A percentile compares a stretch with the other conserved stretches of the same genome.
Conservation (phyloP, 2,797 vertebrate genomes). For the Centropyge bicolor region DNA sequence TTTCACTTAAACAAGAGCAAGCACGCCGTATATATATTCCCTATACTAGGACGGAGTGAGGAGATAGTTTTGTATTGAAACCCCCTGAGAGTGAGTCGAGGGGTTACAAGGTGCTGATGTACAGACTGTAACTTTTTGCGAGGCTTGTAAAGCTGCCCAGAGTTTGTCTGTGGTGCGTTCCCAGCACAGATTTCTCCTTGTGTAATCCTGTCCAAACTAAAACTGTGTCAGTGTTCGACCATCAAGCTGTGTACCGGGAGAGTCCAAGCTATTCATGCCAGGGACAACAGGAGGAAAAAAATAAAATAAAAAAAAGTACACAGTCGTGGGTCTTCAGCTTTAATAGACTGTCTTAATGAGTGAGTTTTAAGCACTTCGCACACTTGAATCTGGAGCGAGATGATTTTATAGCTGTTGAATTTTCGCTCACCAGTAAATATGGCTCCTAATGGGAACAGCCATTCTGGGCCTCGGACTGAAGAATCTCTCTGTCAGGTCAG, state of each 20-base stretch:
- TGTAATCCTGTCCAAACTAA: constrained; percentile 10
- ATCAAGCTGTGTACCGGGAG: constrained; percentile 1
- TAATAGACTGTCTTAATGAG: constrained; percentile 2
- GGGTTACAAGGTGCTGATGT: not conserved
- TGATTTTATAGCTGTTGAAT: constrained; percentile 4
- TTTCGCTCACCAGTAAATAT: constrained; percentile 1
- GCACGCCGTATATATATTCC: not conserved
- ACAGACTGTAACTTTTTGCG: constrained; percentile 20
- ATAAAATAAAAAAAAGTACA: not conserved
- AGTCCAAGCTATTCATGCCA: constrained; percentile 1
- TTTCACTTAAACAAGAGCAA: not conserved
- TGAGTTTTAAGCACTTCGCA: not conserved
- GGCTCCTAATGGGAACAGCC: not conserved
- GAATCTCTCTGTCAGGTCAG: not conserved
- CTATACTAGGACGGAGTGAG: not conserved
- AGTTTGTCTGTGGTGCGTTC: constrained; percentile 5
- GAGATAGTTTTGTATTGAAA: not conserved
- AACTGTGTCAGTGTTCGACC: not conserved
- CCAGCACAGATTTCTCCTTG: constrained; percentile 4
- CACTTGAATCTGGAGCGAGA: not conserved
- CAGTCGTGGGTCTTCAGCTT: not conserved
- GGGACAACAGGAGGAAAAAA: not conserved
- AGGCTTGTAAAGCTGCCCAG: constrained; percentile 34
- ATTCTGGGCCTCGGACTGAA: not conserved
- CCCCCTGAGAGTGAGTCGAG: not conserved